phyloP scores from a whole-genome alignment of 1,140 invertebrate genomes.

The Leptoteleia sp. region DNA sequence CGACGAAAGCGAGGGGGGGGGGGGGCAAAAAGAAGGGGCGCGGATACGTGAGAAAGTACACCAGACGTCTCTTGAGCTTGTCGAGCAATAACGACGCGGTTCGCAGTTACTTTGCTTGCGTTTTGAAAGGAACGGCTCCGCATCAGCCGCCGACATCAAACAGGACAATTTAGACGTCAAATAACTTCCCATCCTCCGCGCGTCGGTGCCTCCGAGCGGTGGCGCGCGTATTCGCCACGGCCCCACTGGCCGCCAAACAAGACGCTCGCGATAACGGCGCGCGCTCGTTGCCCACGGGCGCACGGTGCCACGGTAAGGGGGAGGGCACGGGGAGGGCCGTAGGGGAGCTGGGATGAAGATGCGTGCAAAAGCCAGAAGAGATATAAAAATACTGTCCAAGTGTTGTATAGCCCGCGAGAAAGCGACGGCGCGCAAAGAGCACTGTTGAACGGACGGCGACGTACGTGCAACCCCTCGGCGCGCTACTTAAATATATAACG shows the following conservation, averaged over 20 bases:
- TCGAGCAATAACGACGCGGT: constrained; percentile 56
- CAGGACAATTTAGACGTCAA: constrained; percentile 74
- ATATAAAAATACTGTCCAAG: too few relatives aligned
- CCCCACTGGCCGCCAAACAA: constrained; percentile 38
- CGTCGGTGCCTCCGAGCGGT: constrained; percentile 34
- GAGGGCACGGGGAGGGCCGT: too few relatives aligned
- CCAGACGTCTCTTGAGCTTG: constrained; percentile 43
- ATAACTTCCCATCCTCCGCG: constrained; percentile 55
- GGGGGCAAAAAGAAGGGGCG: constrained; percentile 1
- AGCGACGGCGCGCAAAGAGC: too few relatives aligned
- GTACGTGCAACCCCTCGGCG: too few relatives aligned
- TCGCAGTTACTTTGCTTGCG: constrained; percentile 52
- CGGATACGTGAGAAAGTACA: constrained; percentile 41
- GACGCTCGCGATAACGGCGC: constrained; percentile 39
- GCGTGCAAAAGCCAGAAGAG: too few relatives aligned
- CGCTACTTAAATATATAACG: too few relatives aligned
- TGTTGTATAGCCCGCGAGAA: too few relatives aligned
- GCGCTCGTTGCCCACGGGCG: too few relatives aligned
- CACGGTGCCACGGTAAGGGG: too few relatives aligned
- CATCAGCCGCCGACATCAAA: constrained; percentile 73
- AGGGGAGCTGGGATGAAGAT: too few relatives aligned
- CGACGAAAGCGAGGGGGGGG: background rate
- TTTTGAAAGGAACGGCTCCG: constrained; percentile 58
- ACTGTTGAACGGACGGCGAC: too few relatives aligned
- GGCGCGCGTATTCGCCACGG: constrained; percentile 28